These are phyloP conservation scores for Caenorhabditis remanei DNA, from an alignment of 1,140 invertebrate species.

Conservation along the genomic window DNA sequence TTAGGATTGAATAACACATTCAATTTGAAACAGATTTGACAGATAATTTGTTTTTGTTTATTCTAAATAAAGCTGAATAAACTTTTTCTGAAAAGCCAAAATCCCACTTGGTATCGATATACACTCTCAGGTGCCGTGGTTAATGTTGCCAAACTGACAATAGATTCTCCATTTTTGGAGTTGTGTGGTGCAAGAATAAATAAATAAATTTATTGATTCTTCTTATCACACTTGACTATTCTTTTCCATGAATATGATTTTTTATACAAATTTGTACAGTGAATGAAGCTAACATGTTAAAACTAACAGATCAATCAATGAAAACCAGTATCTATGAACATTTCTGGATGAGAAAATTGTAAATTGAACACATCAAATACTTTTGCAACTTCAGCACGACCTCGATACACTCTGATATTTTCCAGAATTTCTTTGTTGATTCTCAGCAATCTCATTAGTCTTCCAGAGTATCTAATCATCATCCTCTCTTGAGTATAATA, in stretches of 20 bases:
- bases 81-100: no score
- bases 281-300: not conserved
- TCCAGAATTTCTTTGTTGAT: conserved; percentile 12
- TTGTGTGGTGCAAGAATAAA: no score
- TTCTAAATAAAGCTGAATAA: no score
- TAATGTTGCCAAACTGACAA: no score
- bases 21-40: no score
- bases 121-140: no score
- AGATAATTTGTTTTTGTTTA: no score
- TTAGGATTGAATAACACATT: not conserved
- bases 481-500: not conserved
- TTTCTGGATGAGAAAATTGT: conserved; percentile 11
- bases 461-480: not conserved
- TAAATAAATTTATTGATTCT: no score
- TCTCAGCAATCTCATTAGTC: conserved; percentile 11
- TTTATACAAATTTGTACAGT: not conserved
- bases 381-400: conserved; percentile 19
- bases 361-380: conserved; percentile 7
- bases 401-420: not conserved
- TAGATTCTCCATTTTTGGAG: no score
- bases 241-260: no score
- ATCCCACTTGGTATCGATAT: no score
- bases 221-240: no score
- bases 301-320: not conserved
- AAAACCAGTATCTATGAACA: conserved; percentile 7